Evolutionary conservation across 2,113 vertebrate genomes (phyloP).

Genomic region (Arvicanthis niloticus): DNA sequence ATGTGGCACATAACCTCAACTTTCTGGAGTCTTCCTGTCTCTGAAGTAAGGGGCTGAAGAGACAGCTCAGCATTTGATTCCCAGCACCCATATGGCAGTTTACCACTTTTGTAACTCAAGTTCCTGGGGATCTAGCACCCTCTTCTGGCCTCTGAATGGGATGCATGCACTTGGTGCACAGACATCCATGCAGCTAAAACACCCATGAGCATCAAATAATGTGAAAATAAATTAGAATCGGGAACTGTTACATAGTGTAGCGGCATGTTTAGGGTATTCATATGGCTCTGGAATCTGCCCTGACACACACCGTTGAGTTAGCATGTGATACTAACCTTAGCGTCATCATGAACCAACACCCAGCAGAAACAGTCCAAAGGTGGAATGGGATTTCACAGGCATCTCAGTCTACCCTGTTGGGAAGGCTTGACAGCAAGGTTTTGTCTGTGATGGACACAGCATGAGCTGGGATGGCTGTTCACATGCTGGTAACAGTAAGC

Average conservation of each 20-base stretch:
- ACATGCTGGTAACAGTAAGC: neutral
- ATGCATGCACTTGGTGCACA: too few species aligned
- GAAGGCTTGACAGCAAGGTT: neutral
- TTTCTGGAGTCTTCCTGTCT: neutral
- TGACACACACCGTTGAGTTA: rapidly evolving
- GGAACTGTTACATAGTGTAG: neutral
- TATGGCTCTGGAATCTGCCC: rapidly evolving
- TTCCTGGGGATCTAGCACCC: neutral
- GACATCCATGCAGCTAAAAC: neutral
- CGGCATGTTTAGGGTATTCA: rapidly evolving
- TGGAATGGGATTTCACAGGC: neutral
- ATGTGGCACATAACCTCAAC: rapidly evolving
- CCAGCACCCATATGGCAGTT: too few species aligned
- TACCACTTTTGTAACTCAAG: neutral
- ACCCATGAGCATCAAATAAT: neutral
- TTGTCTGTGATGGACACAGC: neutral
- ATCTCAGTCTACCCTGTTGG: too few species aligned
- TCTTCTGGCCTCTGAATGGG: neutral
- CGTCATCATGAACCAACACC: neutral
- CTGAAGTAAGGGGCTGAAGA: neutral
- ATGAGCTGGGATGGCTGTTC: neutral
- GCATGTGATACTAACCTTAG: neutral
- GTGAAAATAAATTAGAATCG: neutral
- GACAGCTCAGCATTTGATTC: neutral
- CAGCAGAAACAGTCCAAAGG: too few species aligned